Evolutionary conservation across 2,113 vertebrate genomes (phyloP).

Genomic region (Solea solea): DNA sequence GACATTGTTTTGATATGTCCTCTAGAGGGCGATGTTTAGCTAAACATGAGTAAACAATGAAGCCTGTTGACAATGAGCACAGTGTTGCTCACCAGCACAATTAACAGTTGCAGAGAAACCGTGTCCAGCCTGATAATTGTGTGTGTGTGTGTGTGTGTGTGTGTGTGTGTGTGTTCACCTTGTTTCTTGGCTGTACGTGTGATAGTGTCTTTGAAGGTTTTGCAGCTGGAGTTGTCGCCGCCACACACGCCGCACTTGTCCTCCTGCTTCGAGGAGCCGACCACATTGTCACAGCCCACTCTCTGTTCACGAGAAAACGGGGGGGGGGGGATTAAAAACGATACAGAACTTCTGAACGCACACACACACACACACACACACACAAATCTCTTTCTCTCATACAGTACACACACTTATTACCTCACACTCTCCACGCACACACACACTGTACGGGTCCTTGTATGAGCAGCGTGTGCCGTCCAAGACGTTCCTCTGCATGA

Average conservation of each 20-base stretch:
- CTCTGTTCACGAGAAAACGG: slow-evolving; percentile 82
- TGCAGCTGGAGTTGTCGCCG: slow-evolving; percentile 94
- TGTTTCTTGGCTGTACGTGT: slow-evolving; percentile 88
- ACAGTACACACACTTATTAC: slow-evolving; percentile 81
- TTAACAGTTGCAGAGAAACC: neutral
- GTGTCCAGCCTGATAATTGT: neutral
- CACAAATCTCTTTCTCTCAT: neutral
- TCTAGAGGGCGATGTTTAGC: slow-evolving; percentile 67
- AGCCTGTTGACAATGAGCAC: neutral
- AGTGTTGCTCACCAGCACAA: slow-evolving; percentile 3
- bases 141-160: neutral
- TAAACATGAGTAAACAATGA: slow-evolving; percentile 12
- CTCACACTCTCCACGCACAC: slow-evolving; percentile 92
- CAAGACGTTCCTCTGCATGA: slow-evolving; percentile 90
- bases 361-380: neutral
- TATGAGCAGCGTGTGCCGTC: slow-evolving; percentile 97
- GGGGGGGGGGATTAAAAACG: neutral
- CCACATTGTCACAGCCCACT: slow-evolving; percentile 94
- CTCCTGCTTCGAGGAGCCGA: slow-evolving; percentile 92
- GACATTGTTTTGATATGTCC: slow-evolving; percentile 30
- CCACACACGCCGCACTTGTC: slow-evolving; percentile 97
- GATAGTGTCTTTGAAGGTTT: slow-evolving; percentile 92
- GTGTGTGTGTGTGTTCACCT: slow-evolving; percentile 73
- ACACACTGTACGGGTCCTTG: slow-evolving; percentile 94
- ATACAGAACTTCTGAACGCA: too few species aligned